Base-by-base conservation (phyloP, 2,113 vertebrate species). In the Chionomys nivalis region DNA sequence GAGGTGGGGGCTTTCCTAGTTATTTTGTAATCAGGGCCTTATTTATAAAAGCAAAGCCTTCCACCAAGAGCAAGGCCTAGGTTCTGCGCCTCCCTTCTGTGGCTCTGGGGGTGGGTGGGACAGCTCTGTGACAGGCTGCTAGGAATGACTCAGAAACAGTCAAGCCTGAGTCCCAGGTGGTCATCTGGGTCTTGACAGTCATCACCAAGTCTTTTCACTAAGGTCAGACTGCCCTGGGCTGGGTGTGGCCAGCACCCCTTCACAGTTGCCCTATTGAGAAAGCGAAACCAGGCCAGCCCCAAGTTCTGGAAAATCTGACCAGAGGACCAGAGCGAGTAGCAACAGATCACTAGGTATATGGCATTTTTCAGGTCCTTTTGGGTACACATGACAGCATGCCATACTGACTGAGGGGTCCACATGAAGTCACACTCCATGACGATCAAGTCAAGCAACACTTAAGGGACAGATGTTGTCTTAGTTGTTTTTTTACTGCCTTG, bases 251-350 rank as follows among this genome's bases (percentile, higher is more conserved):
- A 55, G 16, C 1, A 1, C 5, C 12, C 23, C 31, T 52, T 10
- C 1, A 16, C 52, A 76, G 52, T 66, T 2, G 0, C 65, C 39
- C 23, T n/a, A 12, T 6, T 36, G 58, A 9, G 44, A n/a, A 7
- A 49, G 14, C 12, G 23, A 87, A 36, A 21, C 8, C 9, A 52
- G 63, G 52, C 9, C 24, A 19, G 47, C 0, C 0, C 23, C 23
- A 17, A 44, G 88, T 92, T 49, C 76, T 52, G 88, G 70, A 92
- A 93, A 93, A 88, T 63, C 28, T 85, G 88, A 79, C 33, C 55
- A 7, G 0, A 65, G 61, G 73, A 89, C 42, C 91, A n/a, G 81
- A 83, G 58, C 5, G 47, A 95, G 92, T 78, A 88, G 70, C 12
- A 88, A 79, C 92, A 94, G 73, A n/a, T 93, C 70, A 97, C 63